Evolutionary conservation across 1,140 invertebrate genomes (phyloP).

Genomic region (Tetramorium parvispinum): DNA sequence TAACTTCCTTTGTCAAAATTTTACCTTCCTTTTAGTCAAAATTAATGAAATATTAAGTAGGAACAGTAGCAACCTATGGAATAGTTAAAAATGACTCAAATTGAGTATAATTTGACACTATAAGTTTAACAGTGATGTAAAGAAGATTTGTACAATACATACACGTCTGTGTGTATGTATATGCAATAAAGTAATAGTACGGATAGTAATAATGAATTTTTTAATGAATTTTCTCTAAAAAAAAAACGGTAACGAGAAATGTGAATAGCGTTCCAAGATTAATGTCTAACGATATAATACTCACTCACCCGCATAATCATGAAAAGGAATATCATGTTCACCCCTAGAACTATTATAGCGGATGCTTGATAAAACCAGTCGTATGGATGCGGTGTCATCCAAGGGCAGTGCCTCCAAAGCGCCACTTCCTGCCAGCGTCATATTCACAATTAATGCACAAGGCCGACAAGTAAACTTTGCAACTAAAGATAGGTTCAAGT

Average conservation of each 20-base stretch:
- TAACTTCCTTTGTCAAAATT: too few relatives aligned
- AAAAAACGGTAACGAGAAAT: neutral
- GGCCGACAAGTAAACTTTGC: neutral
- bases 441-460: neutral
- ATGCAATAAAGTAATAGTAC: too few relatives aligned
- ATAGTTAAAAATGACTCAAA: too few relatives aligned
- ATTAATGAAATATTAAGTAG: too few relatives aligned
- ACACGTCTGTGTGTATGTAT: too few relatives aligned
- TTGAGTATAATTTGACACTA: too few relatives aligned
- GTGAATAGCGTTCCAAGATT: neutral
- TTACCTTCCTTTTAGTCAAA: too few relatives aligned
- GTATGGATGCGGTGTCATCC: slow-evolving; percentile 90
- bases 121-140: too few relatives aligned
- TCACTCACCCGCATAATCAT: slow-evolving; percentile 96
- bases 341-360: slow-evolving; percentile 89
- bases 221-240: too few relatives aligned
- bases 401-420: slow-evolving; percentile 87
- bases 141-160: too few relatives aligned
- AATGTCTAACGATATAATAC: neutral
- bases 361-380: slow-evolving; percentile 94
- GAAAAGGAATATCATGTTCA: slow-evolving; percentile 95
- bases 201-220: too few relatives aligned
- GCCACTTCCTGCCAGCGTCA: slow-evolving; percentile 75
- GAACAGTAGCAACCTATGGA: too few relatives aligned
- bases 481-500: neutral